These are phyloP conservation scores for Tetropium fuscum DNA, from an alignment of 2,888 invertebrate genomes.

Conservation along the genomic window DNA sequence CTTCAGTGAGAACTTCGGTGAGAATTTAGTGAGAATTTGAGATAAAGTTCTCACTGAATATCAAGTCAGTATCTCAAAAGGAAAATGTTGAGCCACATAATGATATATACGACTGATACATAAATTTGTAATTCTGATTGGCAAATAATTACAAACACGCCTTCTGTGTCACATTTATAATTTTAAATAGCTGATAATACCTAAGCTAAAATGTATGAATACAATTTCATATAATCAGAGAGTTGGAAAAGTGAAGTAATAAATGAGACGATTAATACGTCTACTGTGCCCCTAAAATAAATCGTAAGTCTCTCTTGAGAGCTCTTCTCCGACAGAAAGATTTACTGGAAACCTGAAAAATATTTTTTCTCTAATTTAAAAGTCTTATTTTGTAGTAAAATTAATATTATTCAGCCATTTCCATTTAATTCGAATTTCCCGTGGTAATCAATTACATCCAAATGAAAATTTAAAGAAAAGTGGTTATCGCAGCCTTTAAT, in stretches of 20 bases:
- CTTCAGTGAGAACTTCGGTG: no score
- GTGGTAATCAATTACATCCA: slow-evolving; percentile 14
- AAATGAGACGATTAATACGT: slow-evolving; percentile 16
- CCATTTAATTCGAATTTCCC: slow-evolving; percentile 13
- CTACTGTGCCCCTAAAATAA: slow-evolving; percentile 1
- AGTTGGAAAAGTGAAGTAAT: slow-evolving; percentile 9
- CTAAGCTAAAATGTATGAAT: no score
- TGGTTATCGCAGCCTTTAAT: slow-evolving; percentile 12
- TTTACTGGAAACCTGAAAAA: neutral
- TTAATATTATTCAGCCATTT: slow-evolving; percentile 10
- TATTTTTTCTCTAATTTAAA: slow-evolving; percentile 11
- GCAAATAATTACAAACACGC: no score
- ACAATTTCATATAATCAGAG: neutral
- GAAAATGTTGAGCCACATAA: no score
- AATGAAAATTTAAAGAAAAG: slow-evolving; percentile 6
- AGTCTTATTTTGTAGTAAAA: slow-evolving; percentile 11
- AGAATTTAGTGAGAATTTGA: no score
- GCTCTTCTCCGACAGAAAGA: neutral
- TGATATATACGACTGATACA: no score
- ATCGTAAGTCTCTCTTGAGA: slow-evolving; percentile 11
- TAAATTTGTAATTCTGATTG: no score
- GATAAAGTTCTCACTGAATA: no score
- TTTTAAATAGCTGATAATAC: no score
- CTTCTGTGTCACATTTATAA: no score
- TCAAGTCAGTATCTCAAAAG: no score